Conservation (phyloP, 1,140 invertebrate genomes). For the Orius insidiosus region DNA sequence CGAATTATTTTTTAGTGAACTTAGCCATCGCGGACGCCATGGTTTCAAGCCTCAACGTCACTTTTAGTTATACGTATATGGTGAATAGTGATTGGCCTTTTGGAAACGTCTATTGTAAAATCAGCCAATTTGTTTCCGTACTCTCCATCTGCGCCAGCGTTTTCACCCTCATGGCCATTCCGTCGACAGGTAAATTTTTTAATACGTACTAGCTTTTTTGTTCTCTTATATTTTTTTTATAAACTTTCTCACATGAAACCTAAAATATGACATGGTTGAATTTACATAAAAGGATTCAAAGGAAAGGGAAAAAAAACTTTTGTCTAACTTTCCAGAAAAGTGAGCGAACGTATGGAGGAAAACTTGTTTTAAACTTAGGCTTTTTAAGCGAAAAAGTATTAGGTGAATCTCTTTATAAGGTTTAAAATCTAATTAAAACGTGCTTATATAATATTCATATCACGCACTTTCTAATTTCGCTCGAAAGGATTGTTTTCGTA, state of each 20-base stretch:
- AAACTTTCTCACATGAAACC: not conserved
- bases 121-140: constrained; percentile 80
- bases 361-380: constrained; percentile 3
- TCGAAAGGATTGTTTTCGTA: too few species aligned
- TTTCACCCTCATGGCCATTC: constrained; percentile 93
- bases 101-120: constrained; percentile 81
- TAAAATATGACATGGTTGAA: constrained; percentile 3
- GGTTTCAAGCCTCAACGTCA: constrained; percentile 80
- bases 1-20: constrained; percentile 93
- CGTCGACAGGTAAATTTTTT: constrained; percentile 61
- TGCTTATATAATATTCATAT: too few species aligned
- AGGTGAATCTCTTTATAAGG: not conserved
- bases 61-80: constrained; percentile 90
- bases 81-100: constrained; percentile 86
- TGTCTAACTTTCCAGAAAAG: constrained; percentile 8
- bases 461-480: too few species aligned
- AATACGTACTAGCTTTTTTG: too few species aligned
- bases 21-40: constrained; percentile 80
- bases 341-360: constrained; percentile 5
- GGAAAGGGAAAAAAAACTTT: constrained; percentile 3
- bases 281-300: not conserved
- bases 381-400: not conserved
- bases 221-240: too few species aligned
- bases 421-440: not conserved
- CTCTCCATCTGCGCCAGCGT: constrained; percentile 83